Evolutionary conservation across 2,797 vertebrate species (phyloP).

Genomic region (Lepilemur septentrionalis): DNA sequence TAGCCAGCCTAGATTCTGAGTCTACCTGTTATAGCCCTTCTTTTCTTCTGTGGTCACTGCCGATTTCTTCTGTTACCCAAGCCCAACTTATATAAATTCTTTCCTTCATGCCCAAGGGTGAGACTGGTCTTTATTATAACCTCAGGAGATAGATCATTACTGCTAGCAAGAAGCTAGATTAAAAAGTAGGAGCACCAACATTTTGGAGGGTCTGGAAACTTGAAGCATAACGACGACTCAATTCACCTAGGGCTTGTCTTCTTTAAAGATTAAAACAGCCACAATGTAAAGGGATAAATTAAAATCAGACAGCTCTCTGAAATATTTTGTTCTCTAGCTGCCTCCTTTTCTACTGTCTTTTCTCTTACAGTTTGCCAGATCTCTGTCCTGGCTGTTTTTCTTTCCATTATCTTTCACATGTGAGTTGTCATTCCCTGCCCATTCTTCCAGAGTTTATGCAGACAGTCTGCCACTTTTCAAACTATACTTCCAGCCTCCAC

Average conservation of each 20-base stretch:
- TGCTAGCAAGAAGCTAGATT: not conserved
- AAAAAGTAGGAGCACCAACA: constrained; percentile 12
- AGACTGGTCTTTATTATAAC: constrained; percentile 25
- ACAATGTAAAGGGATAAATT: constrained; percentile 45
- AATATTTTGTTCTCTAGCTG: constrained; percentile 24
- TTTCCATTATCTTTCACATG: constrained; percentile 33
- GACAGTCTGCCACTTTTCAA: constrained; percentile 32
- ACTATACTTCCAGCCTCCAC: constrained; percentile 26
- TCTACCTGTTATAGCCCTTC: not conserved
- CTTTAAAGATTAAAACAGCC: constrained; percentile 58
- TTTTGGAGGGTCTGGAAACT: constrained; percentile 49
- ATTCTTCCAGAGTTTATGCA: constrained; percentile 34
- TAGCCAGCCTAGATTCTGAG: not conserved
- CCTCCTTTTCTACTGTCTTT: constrained; percentile 7
- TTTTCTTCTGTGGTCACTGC: not conserved
- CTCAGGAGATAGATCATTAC: not conserved
- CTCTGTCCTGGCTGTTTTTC: constrained; percentile 25
- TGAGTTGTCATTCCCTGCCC: not conserved
- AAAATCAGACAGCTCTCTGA: constrained; percentile 34
- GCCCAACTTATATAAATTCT: constrained; percentile 1
- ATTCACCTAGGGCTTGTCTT: constrained; percentile 42
- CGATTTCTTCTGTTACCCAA: constrained; percentile 21
- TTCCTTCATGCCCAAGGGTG: not conserved
- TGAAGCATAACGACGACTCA: constrained; percentile 54
- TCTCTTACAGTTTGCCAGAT: not conserved